These are phyloP conservation scores for Aotus griseimembra DNA, from an alignment of 2,797 vertebrate genomes.

Conservation along the genomic window DNA sequence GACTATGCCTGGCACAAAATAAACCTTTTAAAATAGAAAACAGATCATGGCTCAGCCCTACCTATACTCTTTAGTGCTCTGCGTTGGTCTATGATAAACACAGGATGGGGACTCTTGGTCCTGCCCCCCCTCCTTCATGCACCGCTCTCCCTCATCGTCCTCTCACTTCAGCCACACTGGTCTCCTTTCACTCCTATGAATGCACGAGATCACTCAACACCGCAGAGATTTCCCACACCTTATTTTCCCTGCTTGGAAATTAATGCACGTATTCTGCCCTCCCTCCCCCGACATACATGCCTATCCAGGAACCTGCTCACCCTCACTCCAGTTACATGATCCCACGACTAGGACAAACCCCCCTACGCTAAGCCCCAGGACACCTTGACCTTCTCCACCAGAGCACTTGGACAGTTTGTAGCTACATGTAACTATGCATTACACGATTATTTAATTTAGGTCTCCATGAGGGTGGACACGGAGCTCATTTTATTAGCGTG, in stretches of 20 bases:
- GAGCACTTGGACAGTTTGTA: too few species aligned
- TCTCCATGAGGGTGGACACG: neutral
- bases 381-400: neutral
- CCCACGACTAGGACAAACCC: neutral
- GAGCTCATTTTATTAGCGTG: neutral
- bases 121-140: neutral
- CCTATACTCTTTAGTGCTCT: neutral
- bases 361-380: neutral
- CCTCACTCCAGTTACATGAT: neutral
- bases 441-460: neutral
- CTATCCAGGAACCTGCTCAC: neutral
- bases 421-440: neutral
- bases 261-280: neutral
- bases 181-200: neutral
- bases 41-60: accelerated
- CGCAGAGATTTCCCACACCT: neutral
- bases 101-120: accelerated
- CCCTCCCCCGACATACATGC: neutral
- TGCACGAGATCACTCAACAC: neutral
- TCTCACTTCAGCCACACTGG: neutral
- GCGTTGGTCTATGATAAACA: accelerated
- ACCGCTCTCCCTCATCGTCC: neutral
- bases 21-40: neutral
- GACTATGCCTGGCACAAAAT: neutral
- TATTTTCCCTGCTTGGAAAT: neutral